Evolutionary conservation across 2,888 invertebrate species (phyloP), one percentile per base, ranked within the genome.

Genomic region (Lacanobia oleracea): DNA sequence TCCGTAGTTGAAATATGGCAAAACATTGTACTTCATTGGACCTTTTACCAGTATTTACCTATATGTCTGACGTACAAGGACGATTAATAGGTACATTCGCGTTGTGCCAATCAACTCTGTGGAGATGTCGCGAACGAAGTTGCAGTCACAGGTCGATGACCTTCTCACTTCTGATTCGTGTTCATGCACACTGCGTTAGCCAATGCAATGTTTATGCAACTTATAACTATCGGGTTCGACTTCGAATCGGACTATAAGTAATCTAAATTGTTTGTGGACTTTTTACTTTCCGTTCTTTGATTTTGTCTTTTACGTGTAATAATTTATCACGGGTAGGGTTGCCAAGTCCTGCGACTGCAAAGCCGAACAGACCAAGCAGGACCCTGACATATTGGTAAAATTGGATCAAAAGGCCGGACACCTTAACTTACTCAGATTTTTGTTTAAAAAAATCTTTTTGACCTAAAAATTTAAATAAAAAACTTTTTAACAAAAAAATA

Each of bases 51-150:
- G 12, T 12, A 21, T 21, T 21, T 18, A n/a, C n/a, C n/a, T n/a
- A 6, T 37, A 40, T 3, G 21, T 14, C 9, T 59, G 40, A 14
- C 40, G 21, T 21, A 57, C 40, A 59, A 59, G 59, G 21, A 59
- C 59, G 59, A 21, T 40, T 14, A 21, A 8, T 40, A 16, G 14
- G 37, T 27, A 21, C n/a, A n/a, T n/a, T n/a, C n/a, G n/a, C 48
- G n/a, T 33, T 40, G 10, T 79, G 72, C 53, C 75, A 75, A 21
- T 51, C 16, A 63, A n/a, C 61, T 59, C 48, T 18, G 16, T 14
- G 18, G 18, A 48, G 48, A 54, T 73, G 57, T 33, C 33, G n/a
- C 33, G 23, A 59, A 59, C 72, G 51, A 68, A 67, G 14, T 57
- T 6, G 51, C 33, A 71, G 23, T 43, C 16, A 43, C 2, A 72